Conservation (phyloP, 2,797 vertebrate genomes). For the Poeciliopsis turneri region DNA sequence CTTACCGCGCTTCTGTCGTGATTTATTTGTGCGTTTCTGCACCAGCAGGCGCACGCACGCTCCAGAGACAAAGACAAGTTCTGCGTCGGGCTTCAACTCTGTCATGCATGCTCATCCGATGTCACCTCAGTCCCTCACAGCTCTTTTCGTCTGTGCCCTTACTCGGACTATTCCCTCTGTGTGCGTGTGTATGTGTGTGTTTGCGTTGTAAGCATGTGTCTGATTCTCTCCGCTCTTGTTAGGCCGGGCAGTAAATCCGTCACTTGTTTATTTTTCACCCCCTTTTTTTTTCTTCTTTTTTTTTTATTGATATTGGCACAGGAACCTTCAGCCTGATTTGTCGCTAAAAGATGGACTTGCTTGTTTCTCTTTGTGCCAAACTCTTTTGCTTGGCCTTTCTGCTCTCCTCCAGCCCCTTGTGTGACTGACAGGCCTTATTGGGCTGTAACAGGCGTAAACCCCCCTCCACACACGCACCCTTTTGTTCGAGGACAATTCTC, state of each 20-base stretch:
- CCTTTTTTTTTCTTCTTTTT: slow-evolving; percentile 80
- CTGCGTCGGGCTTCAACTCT: neutral
- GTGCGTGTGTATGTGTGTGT: slow-evolving; percentile 3
- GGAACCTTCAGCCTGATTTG: slow-evolving; percentile 95
- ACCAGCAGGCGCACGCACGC: slow-evolving; percentile 35
- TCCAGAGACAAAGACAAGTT: slow-evolving; percentile 16
- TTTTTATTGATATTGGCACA: slow-evolving; percentile 92
- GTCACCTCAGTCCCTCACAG: slow-evolving; percentile 31
- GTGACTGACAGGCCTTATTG: slow-evolving; percentile 99
- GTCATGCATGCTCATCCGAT: slow-evolving; percentile 23
- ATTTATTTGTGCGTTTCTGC: slow-evolving; percentile 29
- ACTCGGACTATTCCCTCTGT: slow-evolving; percentile 7
- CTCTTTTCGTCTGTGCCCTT: slow-evolving; percentile 18
- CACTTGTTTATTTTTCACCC: slow-evolving; percentile 90
- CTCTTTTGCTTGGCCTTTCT: slow-evolving; percentile 94
- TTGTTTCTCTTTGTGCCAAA: slow-evolving; percentile 99
- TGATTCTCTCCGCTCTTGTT: slow-evolving; percentile 62
- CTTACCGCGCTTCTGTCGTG: slow-evolving; percentile 17
- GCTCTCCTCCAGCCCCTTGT: slow-evolving; percentile 93
- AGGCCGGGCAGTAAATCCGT: slow-evolving; percentile 83
- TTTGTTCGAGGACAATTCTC: slow-evolving; percentile 98
- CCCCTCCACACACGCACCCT: slow-evolving; percentile 48
- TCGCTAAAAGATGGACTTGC: slow-evolving; percentile 99
- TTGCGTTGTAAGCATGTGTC: slow-evolving; percentile 56
- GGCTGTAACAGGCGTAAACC: slow-evolving; percentile 98